A percentile compares a stretch with the other conserved stretches of the same genome.
These are phyloP conservation scores for Corapipo altera DNA, from an alignment of 2,113 vertebrate genomes.

Conservation along the genomic window DNA sequence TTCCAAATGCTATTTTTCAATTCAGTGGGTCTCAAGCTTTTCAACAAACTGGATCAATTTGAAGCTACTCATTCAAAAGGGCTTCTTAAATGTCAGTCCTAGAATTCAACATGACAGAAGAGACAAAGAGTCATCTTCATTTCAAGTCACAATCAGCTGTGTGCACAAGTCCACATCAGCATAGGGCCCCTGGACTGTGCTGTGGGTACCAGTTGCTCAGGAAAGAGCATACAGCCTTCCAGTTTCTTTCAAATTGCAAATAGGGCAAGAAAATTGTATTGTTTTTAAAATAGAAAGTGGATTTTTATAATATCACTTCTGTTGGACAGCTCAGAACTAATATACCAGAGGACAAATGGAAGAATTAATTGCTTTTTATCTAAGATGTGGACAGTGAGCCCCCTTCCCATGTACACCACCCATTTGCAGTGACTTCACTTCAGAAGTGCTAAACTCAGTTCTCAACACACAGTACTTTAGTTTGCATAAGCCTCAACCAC, in stretches of 20 bases:
- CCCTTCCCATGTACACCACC: accelerated
- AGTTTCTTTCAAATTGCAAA: background rate
- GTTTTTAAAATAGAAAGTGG: background rate
- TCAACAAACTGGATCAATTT: conserved; percentile 65
- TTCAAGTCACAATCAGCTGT: conserved; percentile 32
- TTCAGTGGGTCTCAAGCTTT: conserved; percentile 48
- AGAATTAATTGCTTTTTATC: background rate
- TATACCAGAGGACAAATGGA: background rate
- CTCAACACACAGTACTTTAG: background rate
- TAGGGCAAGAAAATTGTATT: background rate
- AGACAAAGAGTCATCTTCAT: conserved; percentile 54
- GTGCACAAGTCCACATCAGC: background rate
- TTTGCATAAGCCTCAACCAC: background rate
- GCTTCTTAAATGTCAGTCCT: conserved; percentile 39
- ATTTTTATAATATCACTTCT: background rate
- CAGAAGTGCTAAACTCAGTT: background rate
- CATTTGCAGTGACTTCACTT: background rate
- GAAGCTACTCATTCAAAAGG: conserved; percentile 68
- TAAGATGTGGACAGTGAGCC: background rate
- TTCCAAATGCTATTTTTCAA: conserved; percentile 63
- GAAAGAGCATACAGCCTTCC: background rate
- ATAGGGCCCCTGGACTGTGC: background rate
- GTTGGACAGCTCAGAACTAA: background rate
- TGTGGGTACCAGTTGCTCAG: background rate
- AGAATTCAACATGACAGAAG: conserved; percentile 47